These are phyloP conservation scores for Drosophila arizonae DNA, from an alignment of 1,140 invertebrate genomes.

Conservation along the genomic window DNA sequence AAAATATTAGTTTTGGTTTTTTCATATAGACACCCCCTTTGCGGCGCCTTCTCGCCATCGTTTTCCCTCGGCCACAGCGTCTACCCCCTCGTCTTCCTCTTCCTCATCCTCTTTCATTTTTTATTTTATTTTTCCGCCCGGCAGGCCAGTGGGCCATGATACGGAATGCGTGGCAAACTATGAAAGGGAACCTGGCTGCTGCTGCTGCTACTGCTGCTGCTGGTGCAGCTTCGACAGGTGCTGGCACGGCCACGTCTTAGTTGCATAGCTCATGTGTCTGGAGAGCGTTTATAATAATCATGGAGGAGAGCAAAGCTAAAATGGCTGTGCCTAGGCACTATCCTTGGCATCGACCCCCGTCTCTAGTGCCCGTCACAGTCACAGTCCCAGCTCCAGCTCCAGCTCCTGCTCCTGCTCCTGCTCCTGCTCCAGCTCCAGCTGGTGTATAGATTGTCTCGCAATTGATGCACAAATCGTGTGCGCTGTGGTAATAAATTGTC, in stretches of 20 bases:
- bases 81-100: too few species aligned
- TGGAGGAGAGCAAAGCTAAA: conserved; percentile 9
- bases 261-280: conserved; percentile 67
- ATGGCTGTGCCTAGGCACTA: neutral
- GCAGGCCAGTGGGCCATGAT: neutral
- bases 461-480: conserved; percentile 73
- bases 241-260: conserved; percentile 57
- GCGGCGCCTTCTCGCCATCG: neutral
- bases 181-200: conserved; percentile 8
- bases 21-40: conserved; percentile 52
- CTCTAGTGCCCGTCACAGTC: too few species aligned
- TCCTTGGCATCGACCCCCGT: conserved; percentile 8
- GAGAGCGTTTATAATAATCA: conserved; percentile 71
- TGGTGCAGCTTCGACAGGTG: conserved; percentile 19
- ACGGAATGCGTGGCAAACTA: conserved; percentile 11
- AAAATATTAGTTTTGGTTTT: conserved; percentile 79
- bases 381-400: neutral
- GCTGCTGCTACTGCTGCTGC: neutral
- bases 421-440: conserved; percentile 6
- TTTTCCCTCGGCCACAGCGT: neutral
- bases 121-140: neutral
- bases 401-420: neutral
- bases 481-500: conserved; percentile 41
- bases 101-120: neutral
- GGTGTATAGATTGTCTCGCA: conserved; percentile 47